Percentiles rank a stretch among this genome's conserved stretches.
These are phyloP conservation scores for Notoglanidium macrostoma DNA, from an alignment of 2,797 vertebrate species.

Conservation along the genomic window DNA sequence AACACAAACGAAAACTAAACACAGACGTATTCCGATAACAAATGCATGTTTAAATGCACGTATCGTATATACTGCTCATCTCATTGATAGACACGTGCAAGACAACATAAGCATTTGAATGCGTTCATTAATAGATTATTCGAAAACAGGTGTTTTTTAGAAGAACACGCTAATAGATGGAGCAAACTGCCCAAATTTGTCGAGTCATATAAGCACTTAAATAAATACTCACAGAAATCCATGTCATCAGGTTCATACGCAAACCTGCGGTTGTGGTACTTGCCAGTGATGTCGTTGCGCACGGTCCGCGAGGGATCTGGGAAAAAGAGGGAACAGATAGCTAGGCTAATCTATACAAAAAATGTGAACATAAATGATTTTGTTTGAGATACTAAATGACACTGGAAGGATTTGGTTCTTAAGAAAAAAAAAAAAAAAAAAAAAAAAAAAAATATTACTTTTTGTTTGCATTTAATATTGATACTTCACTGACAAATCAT, in stretches of 20 bases:
- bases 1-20: too few relatives aligned
- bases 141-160: background rate
- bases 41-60: background rate
- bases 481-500: background rate
- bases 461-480: background rate
- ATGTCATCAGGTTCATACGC: conserved; percentile 64
- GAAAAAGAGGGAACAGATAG: background rate
- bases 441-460: background rate
- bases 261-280: conserved; percentile 55
- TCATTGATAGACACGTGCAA: background rate
- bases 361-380: background rate
- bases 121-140: background rate
- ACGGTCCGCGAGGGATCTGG: conserved; percentile 69
- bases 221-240: conserved; percentile 63
- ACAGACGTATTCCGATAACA: background rate
- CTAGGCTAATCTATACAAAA: background rate
- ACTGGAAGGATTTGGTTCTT: background rate
- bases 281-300: conserved; percentile 64
- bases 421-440: background rate
- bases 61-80: too few relatives aligned
- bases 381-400: background rate
- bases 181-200: background rate
- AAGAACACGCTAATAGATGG: background rate
- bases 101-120: background rate
- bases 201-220: background rate